Evolutionary conservation across 2,888 invertebrate genomes (phyloP).

Genomic region (Chrysomela aeneicollis): DNA sequence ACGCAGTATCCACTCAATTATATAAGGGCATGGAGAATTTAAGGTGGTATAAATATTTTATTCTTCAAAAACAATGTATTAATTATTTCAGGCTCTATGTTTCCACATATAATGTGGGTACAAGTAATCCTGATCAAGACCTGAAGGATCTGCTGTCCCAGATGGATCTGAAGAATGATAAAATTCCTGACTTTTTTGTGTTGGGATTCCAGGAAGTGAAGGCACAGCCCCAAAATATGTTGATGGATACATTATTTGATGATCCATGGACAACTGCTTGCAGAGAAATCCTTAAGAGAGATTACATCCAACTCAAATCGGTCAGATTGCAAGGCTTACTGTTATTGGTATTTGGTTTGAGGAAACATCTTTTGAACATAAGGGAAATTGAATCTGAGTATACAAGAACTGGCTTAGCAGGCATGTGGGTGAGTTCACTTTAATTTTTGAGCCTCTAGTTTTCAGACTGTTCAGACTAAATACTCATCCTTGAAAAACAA

Average conservation of each 20-base stretch:
- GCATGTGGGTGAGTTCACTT: slow-evolving; percentile 87
- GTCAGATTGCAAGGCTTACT: slow-evolving; percentile 86
- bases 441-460: no score
- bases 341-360: slow-evolving; percentile 78
- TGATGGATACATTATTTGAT: slow-evolving; percentile 81
- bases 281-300: slow-evolving; percentile 73
- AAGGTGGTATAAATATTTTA: slow-evolving; percentile 17
- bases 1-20: neutral
- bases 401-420: slow-evolving; percentile 89
- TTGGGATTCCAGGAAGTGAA: slow-evolving; percentile 90
- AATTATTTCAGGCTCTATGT: slow-evolving; percentile 77
- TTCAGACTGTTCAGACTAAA: no score
- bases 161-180: slow-evolving; percentile 67
- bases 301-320: slow-evolving; percentile 81
- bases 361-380: slow-evolving; percentile 82
- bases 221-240: slow-evolving; percentile 84
- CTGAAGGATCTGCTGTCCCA: slow-evolving; percentile 72
- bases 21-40: slow-evolving; percentile 29
- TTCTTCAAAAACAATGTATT: neutral
- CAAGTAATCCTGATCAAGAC: slow-evolving; percentile 76
- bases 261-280: slow-evolving; percentile 86
- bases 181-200: slow-evolving; percentile 83
- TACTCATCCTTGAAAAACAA: no score
- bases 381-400: slow-evolving; percentile 86
- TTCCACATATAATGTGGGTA: slow-evolving; percentile 92